Base-by-base conservation (phyloP, 2,888 invertebrate genomes). In the Zhuqinia jingwanae region DNA sequence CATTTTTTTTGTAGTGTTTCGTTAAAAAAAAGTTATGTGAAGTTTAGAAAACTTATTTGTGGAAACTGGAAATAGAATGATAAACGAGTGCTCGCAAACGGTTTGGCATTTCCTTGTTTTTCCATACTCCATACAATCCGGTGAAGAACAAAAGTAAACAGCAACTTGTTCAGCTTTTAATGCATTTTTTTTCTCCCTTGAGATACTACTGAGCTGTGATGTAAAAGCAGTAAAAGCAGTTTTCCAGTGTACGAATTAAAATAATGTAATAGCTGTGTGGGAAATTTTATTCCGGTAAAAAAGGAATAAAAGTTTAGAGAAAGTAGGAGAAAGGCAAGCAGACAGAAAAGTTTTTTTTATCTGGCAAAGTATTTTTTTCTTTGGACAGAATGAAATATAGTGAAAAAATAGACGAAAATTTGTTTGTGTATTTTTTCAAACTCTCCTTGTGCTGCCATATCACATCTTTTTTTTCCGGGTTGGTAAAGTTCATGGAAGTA, bases 121-220 rank as follows among this genome's bases (percentile, higher is more conserved):
- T n/a, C n/a, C n/a, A n/a, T n/a, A n/a, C n/a, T n/a, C 45, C 20
- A 36, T 10, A 13, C 20, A 68, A 65, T 10, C 36, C 36, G 36
- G 36, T 6, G 36, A 8, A 36, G 8, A 36, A 36, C 36, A 36
- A 36, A n/a, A n/a, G n/a, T n/a, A n/a, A 63, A 65, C 65, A 65
- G 36, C 65, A 65, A 30, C 30, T 15, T 17, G 65, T 17, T n/a
- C 42, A 68, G 45, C 20, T 45, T 42, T 68, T 45, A 17, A 68
- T 45, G 45, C 45, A n/a, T n/a, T 30, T 17, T 68, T 36, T 45
- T 42, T 17, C 45, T 68, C 65, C 42, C 45, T 68, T 68, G 68
- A 45, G 65, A 65, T 65, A 36, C 36, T 65, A 25, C 36, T 65
- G 8, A 17, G 36, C 36, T 65, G 65, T 65, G n/a, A n/a, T n/a